Percentiles rank a stretch among this genome's conserved stretches.
These are phyloP conservation scores for Sitobion miscanthi DNA, from an alignment of 1,140 invertebrate species.

Conservation along the genomic window DNA sequence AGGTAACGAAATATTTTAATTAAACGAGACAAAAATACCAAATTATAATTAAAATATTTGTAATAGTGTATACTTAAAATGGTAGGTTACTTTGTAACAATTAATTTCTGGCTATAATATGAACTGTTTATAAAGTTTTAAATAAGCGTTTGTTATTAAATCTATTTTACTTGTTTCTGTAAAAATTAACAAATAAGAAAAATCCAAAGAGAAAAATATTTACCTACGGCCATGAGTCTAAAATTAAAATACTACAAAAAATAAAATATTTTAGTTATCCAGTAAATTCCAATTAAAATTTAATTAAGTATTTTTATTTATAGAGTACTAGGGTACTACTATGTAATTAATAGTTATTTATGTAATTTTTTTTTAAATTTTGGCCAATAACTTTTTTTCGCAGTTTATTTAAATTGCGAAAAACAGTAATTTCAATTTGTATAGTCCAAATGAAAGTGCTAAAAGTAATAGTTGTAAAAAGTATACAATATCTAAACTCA, in stretches of 20 bases:
- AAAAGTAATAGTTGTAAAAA: not conserved
- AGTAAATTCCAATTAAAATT: not conserved
- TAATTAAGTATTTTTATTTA: not conserved
- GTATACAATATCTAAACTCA: not conserved
- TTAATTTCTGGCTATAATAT: not conserved
- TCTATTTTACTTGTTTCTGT: not conserved
- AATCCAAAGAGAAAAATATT: not conserved
- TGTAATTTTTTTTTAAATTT: not conserved
- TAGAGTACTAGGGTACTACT: not conserved
- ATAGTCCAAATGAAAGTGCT: not conserved
- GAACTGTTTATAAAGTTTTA: not conserved
- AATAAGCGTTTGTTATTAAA: not conserved
- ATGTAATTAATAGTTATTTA: not conserved
- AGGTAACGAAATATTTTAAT: not conserved
- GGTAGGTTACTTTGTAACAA: not conserved
- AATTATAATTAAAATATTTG: not conserved
- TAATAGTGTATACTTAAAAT: not conserved
- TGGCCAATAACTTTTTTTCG: not conserved
- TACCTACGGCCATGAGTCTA: not conserved
- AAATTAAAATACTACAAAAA: not conserved
- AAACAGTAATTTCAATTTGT: not conserved
- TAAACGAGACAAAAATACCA: not conserved
- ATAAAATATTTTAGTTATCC: not conserved
- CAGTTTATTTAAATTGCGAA: not conserved
- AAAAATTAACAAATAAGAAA: not conserved